A percentile compares a stretch with the other conserved stretches of the same genome.
Conservation (phyloP, 2,113 vertebrate species). For the Orycteropus afer region DNA sequence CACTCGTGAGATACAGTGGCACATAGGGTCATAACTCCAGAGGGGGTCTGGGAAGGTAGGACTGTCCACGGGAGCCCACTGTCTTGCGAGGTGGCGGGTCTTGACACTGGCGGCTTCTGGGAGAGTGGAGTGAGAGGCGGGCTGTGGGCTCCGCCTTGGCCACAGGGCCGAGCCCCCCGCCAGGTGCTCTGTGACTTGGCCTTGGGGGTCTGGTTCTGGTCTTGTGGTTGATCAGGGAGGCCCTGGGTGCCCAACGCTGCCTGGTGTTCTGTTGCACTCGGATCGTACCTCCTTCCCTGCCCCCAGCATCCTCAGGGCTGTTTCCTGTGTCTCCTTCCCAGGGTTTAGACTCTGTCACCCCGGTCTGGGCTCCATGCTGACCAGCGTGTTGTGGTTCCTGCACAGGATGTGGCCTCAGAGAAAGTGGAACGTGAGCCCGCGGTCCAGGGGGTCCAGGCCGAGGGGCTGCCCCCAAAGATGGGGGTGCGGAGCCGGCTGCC, state of each 20-base stretch:
- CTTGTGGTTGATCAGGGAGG: background rate
- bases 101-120: background rate
- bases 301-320: conserved; percentile 19
- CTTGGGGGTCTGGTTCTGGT: background rate
- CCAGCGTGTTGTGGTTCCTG: conserved; percentile 66
- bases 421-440: background rate
- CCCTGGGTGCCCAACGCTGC: background rate
- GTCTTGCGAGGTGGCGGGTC: background rate
- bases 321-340: conserved; percentile 64
- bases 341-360: conserved; percentile 45
- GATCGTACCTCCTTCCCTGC: background rate
- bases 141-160: background rate
- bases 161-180: background rate
- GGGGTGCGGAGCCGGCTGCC: background rate
- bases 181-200: background rate
- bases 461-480: background rate
- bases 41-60: background rate
- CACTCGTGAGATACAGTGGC: background rate
- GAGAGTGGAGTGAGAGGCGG: background rate
- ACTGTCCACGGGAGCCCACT: background rate
- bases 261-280: background rate
- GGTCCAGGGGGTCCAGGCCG: conserved; percentile 31
- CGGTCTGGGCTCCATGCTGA: conserved; percentile 54
- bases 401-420: conserved; percentile 72
- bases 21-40: background rate